Evolutionary conservation across 2,888 invertebrate species (phyloP).

Genomic region (Drosophila anomalata): DNA sequence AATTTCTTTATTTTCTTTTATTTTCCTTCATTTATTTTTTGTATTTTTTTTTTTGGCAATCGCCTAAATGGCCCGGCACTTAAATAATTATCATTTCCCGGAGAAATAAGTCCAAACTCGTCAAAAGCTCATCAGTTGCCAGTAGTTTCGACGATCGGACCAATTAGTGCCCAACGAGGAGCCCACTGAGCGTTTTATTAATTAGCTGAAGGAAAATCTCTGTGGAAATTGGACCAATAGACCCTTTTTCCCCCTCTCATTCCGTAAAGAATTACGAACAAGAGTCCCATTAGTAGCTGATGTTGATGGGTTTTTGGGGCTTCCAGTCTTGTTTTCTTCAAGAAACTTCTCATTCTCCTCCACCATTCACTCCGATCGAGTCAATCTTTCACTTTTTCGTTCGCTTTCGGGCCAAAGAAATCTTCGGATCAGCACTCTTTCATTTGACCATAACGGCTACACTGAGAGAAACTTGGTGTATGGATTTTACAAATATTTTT

Average conservation of each 20-base stretch:
- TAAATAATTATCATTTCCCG: constrained; percentile 77
- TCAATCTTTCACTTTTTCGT: constrained; percentile 34
- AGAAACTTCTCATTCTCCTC: neutral
- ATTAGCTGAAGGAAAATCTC: constrained; percentile 65
- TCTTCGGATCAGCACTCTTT: constrained; percentile 37
- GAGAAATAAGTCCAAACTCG: constrained; percentile 58
- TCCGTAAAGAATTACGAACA: constrained; percentile 1
- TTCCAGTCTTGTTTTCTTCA: constrained; percentile 63
- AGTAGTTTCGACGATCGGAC: constrained; percentile 61
- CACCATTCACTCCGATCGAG: constrained; percentile 8
- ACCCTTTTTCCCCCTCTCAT: neutral
- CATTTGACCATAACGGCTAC: constrained; percentile 28
- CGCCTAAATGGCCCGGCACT: constrained; percentile 66
- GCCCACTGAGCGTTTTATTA: constrained; percentile 68
- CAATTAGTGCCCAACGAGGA: constrained; percentile 68
- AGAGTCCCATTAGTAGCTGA: constrained; percentile 66
- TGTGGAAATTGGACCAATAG: constrained; percentile 52
- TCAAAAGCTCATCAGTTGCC: constrained; percentile 72
- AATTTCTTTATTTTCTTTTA: constrained; percentile 6
- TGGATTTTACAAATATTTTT: neutral
- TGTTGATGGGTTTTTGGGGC: constrained; percentile 65
- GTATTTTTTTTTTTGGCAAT: constrained; percentile 54
- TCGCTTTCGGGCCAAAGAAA: constrained; percentile 21
- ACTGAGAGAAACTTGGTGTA: neutral
- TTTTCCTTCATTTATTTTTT: neutral